A percentile compares a stretch with the other conserved stretches of the same genome.
These are phyloP conservation scores for Scaptomyza caliginosa DNA, from an alignment of 2,888 invertebrate genomes.

Conservation along the genomic window DNA sequence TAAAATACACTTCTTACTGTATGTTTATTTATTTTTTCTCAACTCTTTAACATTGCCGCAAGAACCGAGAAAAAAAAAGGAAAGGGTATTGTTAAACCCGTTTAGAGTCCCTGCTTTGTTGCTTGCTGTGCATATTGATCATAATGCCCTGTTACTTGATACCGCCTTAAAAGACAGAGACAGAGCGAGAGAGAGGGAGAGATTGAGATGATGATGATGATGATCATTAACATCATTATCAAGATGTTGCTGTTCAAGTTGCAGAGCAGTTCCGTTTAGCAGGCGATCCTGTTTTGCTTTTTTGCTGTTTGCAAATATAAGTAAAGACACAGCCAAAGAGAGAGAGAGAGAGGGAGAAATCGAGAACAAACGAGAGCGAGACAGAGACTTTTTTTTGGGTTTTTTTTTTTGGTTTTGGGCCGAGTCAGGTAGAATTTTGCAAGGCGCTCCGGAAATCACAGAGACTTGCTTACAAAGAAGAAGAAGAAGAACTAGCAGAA, in stretches of 20 bases:
- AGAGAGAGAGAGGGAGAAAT: not conserved
- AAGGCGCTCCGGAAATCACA: conserved; percentile 48
- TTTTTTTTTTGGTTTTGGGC: conserved; percentile 4
- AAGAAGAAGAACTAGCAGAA: not conserved
- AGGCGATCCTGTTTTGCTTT: conserved; percentile 59
- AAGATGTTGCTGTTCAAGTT: conserved; percentile 35
- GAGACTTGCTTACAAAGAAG: conserved; percentile 1
- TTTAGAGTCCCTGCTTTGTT: conserved; percentile 40
- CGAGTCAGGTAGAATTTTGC: conserved; percentile 44
- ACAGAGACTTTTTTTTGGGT: conserved; percentile 11
- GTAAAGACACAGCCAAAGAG: not conserved
- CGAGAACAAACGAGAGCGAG: conserved; percentile 9
- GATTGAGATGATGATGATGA: conserved; percentile 24
- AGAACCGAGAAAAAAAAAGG: too few species aligned
- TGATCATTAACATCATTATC: conserved; percentile 26
- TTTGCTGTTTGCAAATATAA: conserved; percentile 1
- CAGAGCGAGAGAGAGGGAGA: conserved; percentile 3
- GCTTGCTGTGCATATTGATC: conserved; percentile 66
- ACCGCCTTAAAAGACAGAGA: conserved; percentile 25
- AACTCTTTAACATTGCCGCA: not conserved
- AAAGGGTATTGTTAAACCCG: conserved; percentile 36
- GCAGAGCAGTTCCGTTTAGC: conserved; percentile 69
- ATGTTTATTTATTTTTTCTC: too few species aligned
- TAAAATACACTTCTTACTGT: conserved; percentile 5
- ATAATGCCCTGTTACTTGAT: conserved; percentile 72